A percentile compares a stretch with the other conserved stretches of the same genome.
phyloP scores from a whole-genome alignment of 2,888 invertebrate species.

The Odontocolon sp. region DNA sequence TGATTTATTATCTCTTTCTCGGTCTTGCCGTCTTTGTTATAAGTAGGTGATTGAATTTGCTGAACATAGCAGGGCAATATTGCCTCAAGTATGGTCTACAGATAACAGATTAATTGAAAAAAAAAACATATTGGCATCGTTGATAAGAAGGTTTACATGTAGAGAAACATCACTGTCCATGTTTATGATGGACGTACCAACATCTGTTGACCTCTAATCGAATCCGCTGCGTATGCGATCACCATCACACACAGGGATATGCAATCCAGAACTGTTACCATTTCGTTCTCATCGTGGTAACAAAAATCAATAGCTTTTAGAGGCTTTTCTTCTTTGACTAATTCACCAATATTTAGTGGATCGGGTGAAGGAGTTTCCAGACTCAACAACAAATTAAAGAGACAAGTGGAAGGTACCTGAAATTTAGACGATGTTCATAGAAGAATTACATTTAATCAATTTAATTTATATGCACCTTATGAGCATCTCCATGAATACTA shows the following conservation, averaged over 20 bases:
- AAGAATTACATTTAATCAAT: neutral
- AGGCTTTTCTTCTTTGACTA: conserved; percentile 95
- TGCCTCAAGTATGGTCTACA: conserved; percentile 96
- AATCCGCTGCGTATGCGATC: conserved; percentile 98
- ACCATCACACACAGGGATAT: conserved; percentile 99
- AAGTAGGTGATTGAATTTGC: conserved; percentile 94
- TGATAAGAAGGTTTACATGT: too few species aligned
- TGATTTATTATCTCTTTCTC: conserved; percentile 97
- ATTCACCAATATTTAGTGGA: conserved; percentile 94
- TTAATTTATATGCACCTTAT: conserved; percentile 85
- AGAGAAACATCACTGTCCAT: too few species aligned
- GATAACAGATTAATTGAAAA: neutral
- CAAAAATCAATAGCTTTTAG: conserved; percentile 98
- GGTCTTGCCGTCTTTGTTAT: conserved; percentile 94
- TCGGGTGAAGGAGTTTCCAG: conserved; percentile 97
- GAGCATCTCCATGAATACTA: conserved; percentile 94
- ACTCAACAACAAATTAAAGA: conserved; percentile 95
- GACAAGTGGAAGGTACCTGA: conserved; percentile 93
- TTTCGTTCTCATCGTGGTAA: conserved; percentile 98
- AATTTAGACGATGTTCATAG: conserved; percentile 45
- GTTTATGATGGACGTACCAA: conserved; percentile 85
- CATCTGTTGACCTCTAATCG: conserved; percentile 95
- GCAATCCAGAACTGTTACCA: conserved; percentile 97
- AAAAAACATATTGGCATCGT: too few species aligned
- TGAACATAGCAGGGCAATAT: conserved; percentile 97